A percentile compares a stretch with the other conserved stretches of the same genome.
Evolutionary conservation across 2,888 invertebrate genomes (phyloP).

Genomic region (Noctua janthe): DNA sequence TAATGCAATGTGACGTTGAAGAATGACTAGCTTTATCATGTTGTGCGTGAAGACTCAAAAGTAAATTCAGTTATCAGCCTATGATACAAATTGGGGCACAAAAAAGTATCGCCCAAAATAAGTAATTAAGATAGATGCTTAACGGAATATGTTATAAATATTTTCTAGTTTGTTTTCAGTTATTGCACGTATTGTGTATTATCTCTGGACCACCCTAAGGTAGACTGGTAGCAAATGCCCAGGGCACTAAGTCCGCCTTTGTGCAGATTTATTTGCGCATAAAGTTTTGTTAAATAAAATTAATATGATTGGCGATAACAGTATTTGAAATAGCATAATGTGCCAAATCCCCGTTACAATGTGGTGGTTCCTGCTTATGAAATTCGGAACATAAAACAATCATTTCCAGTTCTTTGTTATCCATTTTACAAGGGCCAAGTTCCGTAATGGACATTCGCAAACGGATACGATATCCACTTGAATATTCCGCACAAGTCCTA

Average conservation of each 20-base stretch:
- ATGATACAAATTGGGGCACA: background rate
- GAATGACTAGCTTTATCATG: conserved; percentile 32
- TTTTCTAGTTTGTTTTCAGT: no score
- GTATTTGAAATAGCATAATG: background rate
- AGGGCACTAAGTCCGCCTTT: no score
- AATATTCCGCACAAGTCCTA: conserved; percentile 55
- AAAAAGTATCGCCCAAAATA: background rate
- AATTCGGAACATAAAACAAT: background rate
- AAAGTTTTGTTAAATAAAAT: background rate
- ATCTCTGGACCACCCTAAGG: no score
- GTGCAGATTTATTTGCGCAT: no score
- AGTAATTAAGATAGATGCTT: background rate
- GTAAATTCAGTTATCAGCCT: background rate
- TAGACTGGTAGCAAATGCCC: no score
- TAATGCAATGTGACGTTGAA: conserved; percentile 60
- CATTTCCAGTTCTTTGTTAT: background rate
- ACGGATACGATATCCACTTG: conserved; percentile 41
- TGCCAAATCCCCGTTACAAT: background rate
- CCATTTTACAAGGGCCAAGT: background rate
- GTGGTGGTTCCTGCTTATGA: background rate
- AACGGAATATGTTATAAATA: background rate
- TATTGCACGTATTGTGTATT: no score
- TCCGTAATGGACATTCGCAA: conserved; percentile 19
- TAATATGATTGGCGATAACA: background rate
- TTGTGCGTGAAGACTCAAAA: background rate